Conservation (phyloP, 2,113 vertebrate species). For the Cyanoliseus patagonus region DNA sequence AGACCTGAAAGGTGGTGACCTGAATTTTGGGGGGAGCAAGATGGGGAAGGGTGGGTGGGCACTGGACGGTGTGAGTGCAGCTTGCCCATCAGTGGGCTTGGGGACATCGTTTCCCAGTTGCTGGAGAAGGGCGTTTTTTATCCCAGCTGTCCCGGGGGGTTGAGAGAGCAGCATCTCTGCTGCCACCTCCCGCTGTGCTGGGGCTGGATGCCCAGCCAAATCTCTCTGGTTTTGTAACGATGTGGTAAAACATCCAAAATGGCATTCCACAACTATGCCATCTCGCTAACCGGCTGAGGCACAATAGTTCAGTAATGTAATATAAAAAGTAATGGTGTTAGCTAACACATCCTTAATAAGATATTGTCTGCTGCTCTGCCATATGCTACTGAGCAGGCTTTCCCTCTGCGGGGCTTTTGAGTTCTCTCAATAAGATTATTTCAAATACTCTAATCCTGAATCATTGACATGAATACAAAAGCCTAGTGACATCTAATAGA, state of each 20-base stretch:
- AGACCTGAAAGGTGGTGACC: neutral
- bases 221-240: neutral
- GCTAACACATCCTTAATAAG: conserved; percentile 85
- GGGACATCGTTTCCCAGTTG: neutral
- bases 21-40: accelerated
- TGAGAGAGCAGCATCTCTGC: neutral
- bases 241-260: neutral
- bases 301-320: conserved; percentile 78
- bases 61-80: neutral
- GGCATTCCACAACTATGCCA: conserved; percentile 66
- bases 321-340: conserved; percentile 79
- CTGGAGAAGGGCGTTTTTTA: neutral
- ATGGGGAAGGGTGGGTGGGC: neutral
- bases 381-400: conserved; percentile 77
- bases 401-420: conserved; percentile 79
- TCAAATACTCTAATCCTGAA: conserved; percentile 89
- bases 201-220: neutral
- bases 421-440: conserved; percentile 89
- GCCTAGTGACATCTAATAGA: conserved; percentile 89
- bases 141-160: neutral
- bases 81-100: neutral
- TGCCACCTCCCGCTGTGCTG: accelerated
- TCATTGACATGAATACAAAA: conserved; percentile 90
- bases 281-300: conserved; percentile 72
- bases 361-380: conserved; percentile 81